Percentiles rank a stretch among this genome's conserved stretches.
Conservation (phyloP, 2,888 invertebrate species). For the Calameuta idolon region DNA sequence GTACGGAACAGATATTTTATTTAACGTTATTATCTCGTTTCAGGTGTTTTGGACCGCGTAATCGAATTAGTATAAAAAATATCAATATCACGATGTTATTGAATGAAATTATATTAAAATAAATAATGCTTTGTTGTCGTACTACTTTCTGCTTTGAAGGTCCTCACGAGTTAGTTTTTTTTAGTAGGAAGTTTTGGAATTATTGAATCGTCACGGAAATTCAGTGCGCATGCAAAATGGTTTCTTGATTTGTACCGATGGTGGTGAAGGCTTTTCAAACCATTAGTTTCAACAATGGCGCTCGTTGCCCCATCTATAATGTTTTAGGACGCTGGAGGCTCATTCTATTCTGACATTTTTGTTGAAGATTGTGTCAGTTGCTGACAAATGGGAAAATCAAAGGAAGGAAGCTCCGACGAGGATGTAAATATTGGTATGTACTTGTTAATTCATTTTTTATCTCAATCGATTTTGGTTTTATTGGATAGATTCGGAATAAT, state of each 20-base stretch:
- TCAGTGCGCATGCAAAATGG: background rate
- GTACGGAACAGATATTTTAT: background rate
- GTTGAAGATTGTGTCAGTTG: background rate
- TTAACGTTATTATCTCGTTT: background rate
- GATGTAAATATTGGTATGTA: constrained; percentile 44
- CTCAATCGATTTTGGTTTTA: background rate
- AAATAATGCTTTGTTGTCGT: background rate
- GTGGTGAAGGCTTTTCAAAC: background rate
- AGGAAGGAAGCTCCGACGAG: constrained; percentile 53
- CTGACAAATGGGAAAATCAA: constrained; percentile 48
- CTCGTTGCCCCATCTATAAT: constrained; percentile 6
- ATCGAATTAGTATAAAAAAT: background rate
- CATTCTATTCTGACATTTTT: constrained; percentile 1
- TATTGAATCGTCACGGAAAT: background rate
- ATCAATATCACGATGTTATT: background rate
- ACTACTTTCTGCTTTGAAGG: background rate
- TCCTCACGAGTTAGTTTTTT: background rate
- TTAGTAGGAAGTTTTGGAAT: background rate
- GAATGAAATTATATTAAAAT: background rate
- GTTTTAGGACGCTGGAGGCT: background rate
- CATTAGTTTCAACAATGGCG: background rate
- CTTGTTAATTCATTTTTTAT: background rate
- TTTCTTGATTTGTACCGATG: background rate
- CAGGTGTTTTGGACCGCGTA: background rate
- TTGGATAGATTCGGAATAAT: background rate